Conservation (phyloP, 1,140 invertebrate genomes). For the Ptiloglossa arizonensis region DNA sequence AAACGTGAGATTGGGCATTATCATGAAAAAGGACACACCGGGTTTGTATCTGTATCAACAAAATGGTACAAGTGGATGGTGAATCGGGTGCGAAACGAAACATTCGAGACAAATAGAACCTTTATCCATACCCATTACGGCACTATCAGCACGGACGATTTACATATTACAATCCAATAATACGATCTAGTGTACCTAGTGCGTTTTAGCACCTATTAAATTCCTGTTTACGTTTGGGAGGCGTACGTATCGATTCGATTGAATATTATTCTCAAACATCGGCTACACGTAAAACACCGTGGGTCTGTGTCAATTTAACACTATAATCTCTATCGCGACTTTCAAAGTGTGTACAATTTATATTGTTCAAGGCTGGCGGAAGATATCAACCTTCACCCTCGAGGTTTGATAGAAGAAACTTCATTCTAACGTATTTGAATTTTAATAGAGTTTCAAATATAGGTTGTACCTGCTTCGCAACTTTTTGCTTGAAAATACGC, state of each 20-base stretch:
- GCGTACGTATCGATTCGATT: too few relatives aligned
- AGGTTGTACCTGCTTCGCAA: not conserved
- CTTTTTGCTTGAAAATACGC: not conserved
- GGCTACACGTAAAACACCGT: too few relatives aligned
- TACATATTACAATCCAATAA: not conserved
- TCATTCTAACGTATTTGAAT: not conserved
- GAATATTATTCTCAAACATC: too few relatives aligned
- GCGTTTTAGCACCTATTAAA: too few relatives aligned
- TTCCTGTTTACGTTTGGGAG: too few relatives aligned
- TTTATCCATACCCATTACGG: not conserved
- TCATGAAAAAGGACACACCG: not conserved
- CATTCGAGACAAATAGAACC: not conserved
- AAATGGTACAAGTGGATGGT: too few relatives aligned
- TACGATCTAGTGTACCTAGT: too few relatives aligned
- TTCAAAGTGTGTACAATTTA: not conserved
- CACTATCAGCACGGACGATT: not conserved
- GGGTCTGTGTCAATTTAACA: too few relatives aligned
- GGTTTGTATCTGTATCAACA: too few relatives aligned
- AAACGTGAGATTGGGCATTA: not conserved
- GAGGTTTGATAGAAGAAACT: not conserved
- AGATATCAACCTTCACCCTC: not conserved
- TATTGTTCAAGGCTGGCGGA: not conserved
- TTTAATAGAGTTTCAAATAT: not conserved
- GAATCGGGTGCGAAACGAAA: not conserved
- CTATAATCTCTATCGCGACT: too few relatives aligned